Conservation (phyloP, 2,888 invertebrate species). For the Calameuta pallipes region DNA sequence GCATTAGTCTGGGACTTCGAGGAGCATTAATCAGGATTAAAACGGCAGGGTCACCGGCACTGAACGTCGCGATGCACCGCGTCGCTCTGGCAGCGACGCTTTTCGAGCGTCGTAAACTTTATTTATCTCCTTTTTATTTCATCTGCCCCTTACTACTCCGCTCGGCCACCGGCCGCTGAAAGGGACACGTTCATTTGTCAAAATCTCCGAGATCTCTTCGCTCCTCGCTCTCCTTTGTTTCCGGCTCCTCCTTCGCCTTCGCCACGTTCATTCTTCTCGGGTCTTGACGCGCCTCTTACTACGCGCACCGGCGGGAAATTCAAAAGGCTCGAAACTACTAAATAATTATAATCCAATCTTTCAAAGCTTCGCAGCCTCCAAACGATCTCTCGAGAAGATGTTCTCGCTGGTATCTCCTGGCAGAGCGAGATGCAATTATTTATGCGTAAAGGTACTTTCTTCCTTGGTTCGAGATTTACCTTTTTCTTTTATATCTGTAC, state of each 20-base stretch:
- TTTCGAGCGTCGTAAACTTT: neutral
- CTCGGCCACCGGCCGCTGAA: conserved; percentile 17
- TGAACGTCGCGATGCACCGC: conserved; percentile 39
- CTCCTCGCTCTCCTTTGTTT: neutral
- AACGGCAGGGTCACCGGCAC: conserved; percentile 48
- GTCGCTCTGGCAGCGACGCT: too few relatives aligned
- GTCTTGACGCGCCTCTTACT: neutral
- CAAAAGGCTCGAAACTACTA: neutral
- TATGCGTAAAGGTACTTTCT: too few relatives aligned
- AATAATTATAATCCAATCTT: conserved; percentile 1
- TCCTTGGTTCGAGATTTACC: too few relatives aligned
- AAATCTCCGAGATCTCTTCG: conserved; percentile 13
- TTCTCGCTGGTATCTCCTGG: too few relatives aligned
- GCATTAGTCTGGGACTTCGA: conserved; percentile 59
- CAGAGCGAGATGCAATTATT: too few relatives aligned
- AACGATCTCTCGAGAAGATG: too few relatives aligned
- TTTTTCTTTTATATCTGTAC: too few relatives aligned
- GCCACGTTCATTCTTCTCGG: neutral
- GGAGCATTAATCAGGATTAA: conserved; percentile 64
- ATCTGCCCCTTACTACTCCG: conserved; percentile 5
- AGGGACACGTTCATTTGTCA: conserved; percentile 36
- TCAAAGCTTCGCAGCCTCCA: neutral
- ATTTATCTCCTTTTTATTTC: conserved; percentile 5
- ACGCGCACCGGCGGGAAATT: too few relatives aligned
- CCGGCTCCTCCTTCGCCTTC: conserved; percentile 2